These are phyloP conservation scores for Margaritifera margaritifera DNA, from an alignment of 2,888 invertebrate species.

Conservation along the genomic window DNA sequence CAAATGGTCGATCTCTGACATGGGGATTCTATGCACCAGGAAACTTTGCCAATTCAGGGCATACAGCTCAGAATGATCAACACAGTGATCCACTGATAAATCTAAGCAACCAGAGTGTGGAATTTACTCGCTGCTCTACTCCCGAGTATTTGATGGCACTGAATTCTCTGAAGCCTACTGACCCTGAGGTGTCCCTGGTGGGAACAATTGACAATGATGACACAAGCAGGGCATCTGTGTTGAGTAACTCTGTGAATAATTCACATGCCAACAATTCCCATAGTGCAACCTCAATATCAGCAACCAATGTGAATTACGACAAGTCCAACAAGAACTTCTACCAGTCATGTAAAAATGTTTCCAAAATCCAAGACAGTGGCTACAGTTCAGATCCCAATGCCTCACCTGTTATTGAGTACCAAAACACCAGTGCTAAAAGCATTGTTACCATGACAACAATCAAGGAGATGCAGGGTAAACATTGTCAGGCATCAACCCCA, in stretches of 20 bases:
- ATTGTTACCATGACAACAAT: not conserved
- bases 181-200: slow-evolving; percentile 28
- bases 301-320: too few species aligned
- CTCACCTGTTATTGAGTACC: slow-evolving; percentile 41
- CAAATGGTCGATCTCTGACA: not conserved
- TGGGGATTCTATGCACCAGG: too few species aligned
- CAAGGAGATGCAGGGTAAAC: slow-evolving; percentile 2
- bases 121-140: slow-evolving; percentile 47
- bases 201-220: slow-evolving; percentile 7
- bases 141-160: slow-evolving; percentile 47
- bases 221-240: slow-evolving; percentile 6
- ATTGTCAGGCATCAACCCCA: slow-evolving; percentile 23
- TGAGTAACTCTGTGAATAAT: slow-evolving; percentile 3
- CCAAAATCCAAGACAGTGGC: slow-evolving; percentile 44
- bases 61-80: slow-evolving; percentile 6
- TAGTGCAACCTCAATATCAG: not conserved
- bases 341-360: not conserved
- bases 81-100: slow-evolving; percentile 23
- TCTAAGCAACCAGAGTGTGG: slow-evolving; percentile 17
- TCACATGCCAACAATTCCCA: not conserved
- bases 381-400: slow-evolving; percentile 46
- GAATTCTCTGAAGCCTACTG: slow-evolving; percentile 32
- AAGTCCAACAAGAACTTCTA: too few species aligned
- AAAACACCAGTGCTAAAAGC: slow-evolving; percentile 3
- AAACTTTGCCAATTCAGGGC: not conserved